Base-by-base conservation (phyloP, 2,797 vertebrate species). In the Peromyscus eremicus region DNA sequence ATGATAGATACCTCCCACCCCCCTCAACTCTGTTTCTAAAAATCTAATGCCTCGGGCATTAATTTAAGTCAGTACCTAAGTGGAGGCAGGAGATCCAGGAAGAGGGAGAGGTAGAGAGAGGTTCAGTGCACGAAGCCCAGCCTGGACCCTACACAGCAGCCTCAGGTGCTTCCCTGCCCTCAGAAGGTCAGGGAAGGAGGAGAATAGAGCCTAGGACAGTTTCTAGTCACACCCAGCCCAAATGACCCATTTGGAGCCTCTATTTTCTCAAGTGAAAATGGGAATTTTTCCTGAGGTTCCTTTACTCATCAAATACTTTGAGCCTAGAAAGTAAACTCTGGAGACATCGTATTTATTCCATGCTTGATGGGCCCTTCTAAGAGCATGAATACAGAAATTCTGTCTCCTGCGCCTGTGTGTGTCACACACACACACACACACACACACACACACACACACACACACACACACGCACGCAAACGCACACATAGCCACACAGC, bases 311-410 rank as follows among this genome's bases (percentile, higher is more conserved):
- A 91, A 89, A 92, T 80, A n/a, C 70, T 92, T 62, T 94, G 32
- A 87, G 80, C 49, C 68, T 91, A 91, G 49, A 90, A 93, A 91
- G 85, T 77, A 71, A 94, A 92, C 92, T 94, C 82, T 57, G 9
- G 23, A 95, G 10, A 86, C 43, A 19, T 43, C 14, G 4, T 55
- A 43, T 89, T 93, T 89, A 70, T 66, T 79, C 89, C 43, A 37
- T 75, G 23, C 80, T 32, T 91, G 57, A 93, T 71, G 68, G 89
- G 34, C 21, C 7, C 79, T 84, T 86, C 71, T 62, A 92, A 91
- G 55, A 76, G 32, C 13, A 16, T 6, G 2, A 82, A n/a, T 43
- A 43, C 73, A 86, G 76, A 85, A 64, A n/a, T 21, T 57, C 43
- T 29, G 88, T 12, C 75, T 43, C 25, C 4, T 82, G 23, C 32